A percentile compares a stretch with the other conserved stretches of the same genome.
phyloP scores from a whole-genome alignment of 2,797 vertebrate genomes.

The Rhinichthys osculus region DNA sequence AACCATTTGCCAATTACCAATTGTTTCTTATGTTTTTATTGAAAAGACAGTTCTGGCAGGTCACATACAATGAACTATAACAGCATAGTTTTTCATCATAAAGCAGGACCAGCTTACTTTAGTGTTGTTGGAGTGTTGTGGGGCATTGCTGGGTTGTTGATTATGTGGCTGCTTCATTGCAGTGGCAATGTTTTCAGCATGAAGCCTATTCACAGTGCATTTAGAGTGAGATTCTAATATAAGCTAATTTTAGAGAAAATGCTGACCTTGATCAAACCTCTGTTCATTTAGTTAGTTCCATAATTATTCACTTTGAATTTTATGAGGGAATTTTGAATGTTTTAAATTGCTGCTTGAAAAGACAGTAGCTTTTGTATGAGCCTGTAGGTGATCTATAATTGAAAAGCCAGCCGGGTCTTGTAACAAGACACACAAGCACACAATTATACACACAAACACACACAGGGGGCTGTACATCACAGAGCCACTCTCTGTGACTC shows the following conservation, averaged over 20 bases:
- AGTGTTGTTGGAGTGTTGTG: not conserved
- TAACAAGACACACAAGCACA: slow-evolving; percentile 56
- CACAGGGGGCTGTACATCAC: slow-evolving; percentile 39
- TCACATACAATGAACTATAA: not conserved
- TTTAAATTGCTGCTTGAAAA: slow-evolving; percentile 26
- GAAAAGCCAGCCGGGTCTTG: slow-evolving; percentile 55
- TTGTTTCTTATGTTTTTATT: not conserved
- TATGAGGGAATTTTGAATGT: not conserved
- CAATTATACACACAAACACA: slow-evolving; percentile 46
- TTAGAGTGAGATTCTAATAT: not conserved
- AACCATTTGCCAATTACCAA: not conserved
- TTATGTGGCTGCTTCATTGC: not conserved
- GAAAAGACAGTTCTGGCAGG: not conserved
- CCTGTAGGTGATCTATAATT: slow-evolving; percentile 60
- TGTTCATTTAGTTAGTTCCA: slow-evolving; percentile 16
- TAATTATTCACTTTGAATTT: not conserved
- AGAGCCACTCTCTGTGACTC: not conserved
- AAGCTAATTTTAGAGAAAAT: not conserved
- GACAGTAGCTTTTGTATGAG: slow-evolving; percentile 46
- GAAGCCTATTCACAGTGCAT: not conserved
- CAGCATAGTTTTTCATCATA: not conserved
- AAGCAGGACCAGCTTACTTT: not conserved
- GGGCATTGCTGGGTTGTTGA: not conserved
- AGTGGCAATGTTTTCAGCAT: not conserved
- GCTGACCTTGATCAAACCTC: not conserved